phyloP scores from a whole-genome alignment of 2,797 vertebrate species.

The Limosa lapponica region DNA sequence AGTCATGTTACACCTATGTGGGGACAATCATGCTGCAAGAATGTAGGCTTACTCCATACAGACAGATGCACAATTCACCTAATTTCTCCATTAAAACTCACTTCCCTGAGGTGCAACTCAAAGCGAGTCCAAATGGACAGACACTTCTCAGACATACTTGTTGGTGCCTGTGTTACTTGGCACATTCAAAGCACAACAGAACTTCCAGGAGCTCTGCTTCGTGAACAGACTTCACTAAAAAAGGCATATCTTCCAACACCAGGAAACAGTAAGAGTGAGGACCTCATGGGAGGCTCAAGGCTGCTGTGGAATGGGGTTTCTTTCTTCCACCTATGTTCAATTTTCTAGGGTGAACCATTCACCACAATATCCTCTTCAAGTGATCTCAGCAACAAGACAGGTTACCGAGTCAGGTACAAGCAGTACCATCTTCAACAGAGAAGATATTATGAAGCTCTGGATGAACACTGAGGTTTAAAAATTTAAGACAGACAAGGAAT shows the following conservation, averaged over 20 bases:
- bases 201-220: not conserved
- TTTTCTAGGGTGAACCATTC: rapidly evolving
- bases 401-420: not conserved
- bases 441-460: rapidly evolving
- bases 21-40: not conserved
- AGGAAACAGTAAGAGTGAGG: not conserved
- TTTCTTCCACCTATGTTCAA: no score
- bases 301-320: not conserved
- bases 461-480: not conserved
- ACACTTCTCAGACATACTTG: no score
- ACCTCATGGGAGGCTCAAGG: not conserved
- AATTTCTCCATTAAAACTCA: not conserved
- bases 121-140: rapidly evolving
- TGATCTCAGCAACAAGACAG: not conserved
- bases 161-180: rapidly evolving
- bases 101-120: not conserved
- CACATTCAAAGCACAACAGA: not conserved
- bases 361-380: not conserved
- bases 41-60: not conserved
- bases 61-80: not conserved
- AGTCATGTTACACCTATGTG: rapidly evolving
- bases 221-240: rapidly evolving
- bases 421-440: not conserved
- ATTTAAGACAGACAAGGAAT: not conserved
- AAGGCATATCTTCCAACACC: not conserved